These are phyloP conservation scores for Bombus waltoni DNA, from an alignment of 1,140 invertebrate species.

Conservation along the genomic window DNA sequence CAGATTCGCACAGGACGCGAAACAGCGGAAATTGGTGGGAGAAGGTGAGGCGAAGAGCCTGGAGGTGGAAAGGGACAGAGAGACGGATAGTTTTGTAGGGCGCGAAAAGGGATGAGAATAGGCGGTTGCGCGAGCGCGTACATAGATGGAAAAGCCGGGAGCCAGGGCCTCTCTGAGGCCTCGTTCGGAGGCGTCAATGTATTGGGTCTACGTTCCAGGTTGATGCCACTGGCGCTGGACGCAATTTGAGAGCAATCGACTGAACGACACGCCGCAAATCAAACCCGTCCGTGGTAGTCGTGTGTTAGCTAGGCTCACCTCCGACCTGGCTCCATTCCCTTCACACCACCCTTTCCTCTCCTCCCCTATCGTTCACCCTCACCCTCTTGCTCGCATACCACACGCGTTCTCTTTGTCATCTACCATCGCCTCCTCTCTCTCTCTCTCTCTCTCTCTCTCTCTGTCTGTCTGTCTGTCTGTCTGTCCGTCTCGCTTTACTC, in stretches of 20 bases:
- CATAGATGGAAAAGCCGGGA: slow-evolving; percentile 24
- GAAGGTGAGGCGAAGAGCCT: not conserved
- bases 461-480: not conserved
- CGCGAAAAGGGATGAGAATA: slow-evolving; percentile 12
- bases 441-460: not conserved
- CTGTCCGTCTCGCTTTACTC: not conserved
- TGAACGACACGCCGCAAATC: slow-evolving; percentile 81
- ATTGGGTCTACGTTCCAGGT: slow-evolving; percentile 64
- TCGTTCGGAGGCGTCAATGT: slow-evolving; percentile 35
- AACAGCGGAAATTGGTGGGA: not conserved
- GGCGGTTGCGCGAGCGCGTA: slow-evolving; percentile 25
- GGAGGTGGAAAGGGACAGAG: not conserved
- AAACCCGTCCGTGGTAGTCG: slow-evolving; percentile 71
- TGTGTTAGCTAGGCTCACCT: slow-evolving; percentile 53
- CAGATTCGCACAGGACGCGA: not conserved
- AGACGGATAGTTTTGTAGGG: slow-evolving; percentile 19
- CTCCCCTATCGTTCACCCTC: not conserved
- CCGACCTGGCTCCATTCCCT: slow-evolving; percentile 21
- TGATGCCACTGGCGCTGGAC: slow-evolving; percentile 70
- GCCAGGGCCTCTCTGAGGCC: slow-evolving; percentile 1
- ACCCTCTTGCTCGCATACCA: not conserved
- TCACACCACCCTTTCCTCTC: not conserved
- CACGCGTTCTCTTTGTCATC: not conserved
- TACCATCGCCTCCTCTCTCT: not conserved
- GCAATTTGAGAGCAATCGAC: slow-evolving; percentile 81